Conservation (phyloP, 1,140 invertebrate species). For the Drosophila littoralis region DNA sequence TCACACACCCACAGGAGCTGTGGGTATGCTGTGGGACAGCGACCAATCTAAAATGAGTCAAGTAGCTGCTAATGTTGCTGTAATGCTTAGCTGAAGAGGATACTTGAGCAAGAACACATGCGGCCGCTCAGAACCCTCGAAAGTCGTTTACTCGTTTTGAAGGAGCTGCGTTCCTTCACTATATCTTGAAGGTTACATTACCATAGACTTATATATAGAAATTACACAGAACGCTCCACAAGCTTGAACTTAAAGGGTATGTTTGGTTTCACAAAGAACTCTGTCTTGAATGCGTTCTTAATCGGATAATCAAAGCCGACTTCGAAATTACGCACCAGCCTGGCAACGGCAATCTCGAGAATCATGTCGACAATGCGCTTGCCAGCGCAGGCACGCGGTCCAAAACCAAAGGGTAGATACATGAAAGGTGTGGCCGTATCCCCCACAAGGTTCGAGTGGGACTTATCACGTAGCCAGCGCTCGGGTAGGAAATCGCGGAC, state of each 20-base stretch:
- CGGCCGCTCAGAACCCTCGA: constrained; percentile 36
- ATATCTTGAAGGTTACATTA: constrained; percentile 5
- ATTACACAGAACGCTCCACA: constrained; percentile 57
- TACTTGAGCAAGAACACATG: constrained; percentile 40
- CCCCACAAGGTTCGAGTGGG: constrained; percentile 69
- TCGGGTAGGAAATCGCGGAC: constrained; percentile 86
- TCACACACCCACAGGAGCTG: constrained; percentile 22
- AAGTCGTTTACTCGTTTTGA: constrained; percentile 30
- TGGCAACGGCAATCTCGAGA: constrained; percentile 87
- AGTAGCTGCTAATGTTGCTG: constrained; percentile 39
- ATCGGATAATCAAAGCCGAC: constrained; percentile 85
- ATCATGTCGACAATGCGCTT: constrained; percentile 89
- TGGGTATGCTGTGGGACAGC: constrained; percentile 34
- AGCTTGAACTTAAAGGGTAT: constrained; percentile 80
- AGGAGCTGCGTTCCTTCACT: constrained; percentile 3
- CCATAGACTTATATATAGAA: neutral
- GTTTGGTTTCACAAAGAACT: constrained; percentile 71
- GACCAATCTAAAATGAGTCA: constrained; percentile 33
- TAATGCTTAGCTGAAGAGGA: constrained; percentile 41
- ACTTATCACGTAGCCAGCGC: constrained; percentile 85
- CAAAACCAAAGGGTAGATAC: constrained; percentile 87
- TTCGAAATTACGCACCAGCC: constrained; percentile 86
- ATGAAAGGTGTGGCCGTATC: constrained; percentile 86
- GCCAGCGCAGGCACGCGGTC: constrained; percentile 86
- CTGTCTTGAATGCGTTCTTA: constrained; percentile 63